Conservation (phyloP, 2,888 invertebrate species). For the Pterostichus madidus region DNA sequence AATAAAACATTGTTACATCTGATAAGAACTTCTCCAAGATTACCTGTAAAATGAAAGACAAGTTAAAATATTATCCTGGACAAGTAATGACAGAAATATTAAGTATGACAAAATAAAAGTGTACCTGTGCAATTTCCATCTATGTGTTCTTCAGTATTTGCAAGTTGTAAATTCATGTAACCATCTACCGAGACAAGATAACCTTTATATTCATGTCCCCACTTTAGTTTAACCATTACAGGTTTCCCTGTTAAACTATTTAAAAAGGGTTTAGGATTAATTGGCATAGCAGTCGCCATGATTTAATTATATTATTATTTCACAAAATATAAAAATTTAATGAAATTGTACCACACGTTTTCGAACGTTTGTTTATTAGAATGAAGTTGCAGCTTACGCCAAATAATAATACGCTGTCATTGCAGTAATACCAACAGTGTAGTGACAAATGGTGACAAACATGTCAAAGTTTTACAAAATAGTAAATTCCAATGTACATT, state of each 20-base stretch:
- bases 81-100: constrained; percentile 12
- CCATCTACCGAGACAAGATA: constrained; percentile 98
- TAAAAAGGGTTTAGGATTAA: constrained; percentile 99
- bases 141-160: constrained; percentile 98
- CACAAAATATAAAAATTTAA: constrained; percentile 24
- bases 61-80: background rate
- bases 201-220: constrained; percentile 99
- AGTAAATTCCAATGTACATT: too few species aligned
- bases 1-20: constrained; percentile 98
- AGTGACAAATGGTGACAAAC: too few species aligned
- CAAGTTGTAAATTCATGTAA: constrained; percentile 99
- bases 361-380: constrained; percentile 60
- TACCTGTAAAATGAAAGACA: constrained; percentile 78
- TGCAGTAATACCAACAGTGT: constrained; percentile 9
- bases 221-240: constrained; percentile 98
- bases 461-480: too few species aligned
- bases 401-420: too few species aligned
- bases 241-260: constrained; percentile 99
- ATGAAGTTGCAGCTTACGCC: constrained; percentile 40
- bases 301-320: constrained; percentile 69
- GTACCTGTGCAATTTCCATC: constrained; percentile 94
- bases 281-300: constrained; percentile 93
- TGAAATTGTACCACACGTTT: constrained; percentile 50
- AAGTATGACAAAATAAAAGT: background rate
- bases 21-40: constrained; percentile 97